Evolutionary conservation across 2,797 vertebrate species (phyloP), one percentile per base, ranked within the genome.

Genomic region (Eutrigla gurnardus): DNA sequence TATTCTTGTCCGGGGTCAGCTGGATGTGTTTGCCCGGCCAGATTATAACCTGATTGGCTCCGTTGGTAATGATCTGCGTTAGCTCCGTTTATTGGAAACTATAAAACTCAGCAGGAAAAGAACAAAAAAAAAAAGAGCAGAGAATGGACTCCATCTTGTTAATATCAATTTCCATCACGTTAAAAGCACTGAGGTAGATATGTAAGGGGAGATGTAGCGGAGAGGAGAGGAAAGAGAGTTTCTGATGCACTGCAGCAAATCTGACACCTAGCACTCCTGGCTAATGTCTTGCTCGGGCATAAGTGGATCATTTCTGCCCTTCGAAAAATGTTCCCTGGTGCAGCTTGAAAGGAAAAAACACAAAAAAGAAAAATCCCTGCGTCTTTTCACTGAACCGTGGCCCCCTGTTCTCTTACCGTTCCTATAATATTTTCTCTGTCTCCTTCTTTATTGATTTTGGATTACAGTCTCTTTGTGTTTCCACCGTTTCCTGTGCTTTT

Each of bases 101-200:
- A 95, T 95, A 95, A 94, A 95, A 90, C 89, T 94, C 93, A 90
- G 91, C 89, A 93, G 93, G 93, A 95, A 95, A 96, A 82, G 87
- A 90, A 94, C 89, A 25, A 25, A 25, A 2, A 25, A 25, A 25
- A 25, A 25, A 25, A 25, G n/a, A 90, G 91, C 89, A 93, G 93
- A 93, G 95, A 95, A 96, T 82, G 87, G 90, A 94, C 89, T 92
- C 92, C 94, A 95, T 95, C 91, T 93, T 91, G 92, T 94, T 96
- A 93, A 93, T 91, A 96, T 96, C 93, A 96, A 96, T 97, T 96
- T 95, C 93, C 93, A 94, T 96, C 95, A 96, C 95, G 95, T 92
- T 95, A 95, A 95, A 96, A 96, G 94, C 84, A 39, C 86, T 89
- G 78, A 80, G 94, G 91, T 92, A 92, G 95, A 94, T 91, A 81